Evolutionary conservation across 2,888 invertebrate genomes (phyloP), one percentile per base, ranked within the genome.

Genomic region (Bugula neritina): DNA sequence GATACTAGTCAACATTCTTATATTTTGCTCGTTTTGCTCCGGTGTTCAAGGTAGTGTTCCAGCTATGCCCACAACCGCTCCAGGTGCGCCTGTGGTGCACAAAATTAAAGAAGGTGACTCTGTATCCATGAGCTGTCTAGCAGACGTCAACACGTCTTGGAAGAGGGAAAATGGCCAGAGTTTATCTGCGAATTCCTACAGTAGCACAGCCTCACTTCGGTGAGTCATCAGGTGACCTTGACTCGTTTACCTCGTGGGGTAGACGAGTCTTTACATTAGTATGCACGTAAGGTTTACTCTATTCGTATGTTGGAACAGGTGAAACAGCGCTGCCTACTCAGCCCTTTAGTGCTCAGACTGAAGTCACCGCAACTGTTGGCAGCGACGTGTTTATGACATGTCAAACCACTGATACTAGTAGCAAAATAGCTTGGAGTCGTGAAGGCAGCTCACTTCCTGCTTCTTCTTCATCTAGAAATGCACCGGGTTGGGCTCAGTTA

Each of bases 351-450:
- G 2, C 29, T 13, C 63, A 34, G 27, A 63, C 63, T 17, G 29
- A 63, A 31, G 31, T 63, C 21, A 13, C 13, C 10, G 27, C 63
- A 29, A 31, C 21, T 31, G 5, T 27, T 3, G 63, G 63, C 27
- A 63, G 63, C n/a, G 63, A 63, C 31, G 63, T 63, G 5, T 63
- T 31, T 31, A 63, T 63, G 63, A 25, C 63, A 27, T 63, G 63
- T 31, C 21, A 63, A 31, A 63, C 63, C 13, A 63, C 63, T 3
- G 63, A 63, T 34, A 29, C 29, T 25, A 25, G 27, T n/a, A 34
- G 34, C 34, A 63, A 25, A 13, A 13, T 63, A 2, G 21, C 10
- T 21, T 63, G 25, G 27, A 63, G 34, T 31, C 31, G 34, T 10
- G 63, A 17, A 13, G 63, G 63, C 29, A 10, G 5, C 5, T 10